phyloP scores from a whole-genome alignment of 2,113 vertebrate species.

The Charina bottae region DNA sequence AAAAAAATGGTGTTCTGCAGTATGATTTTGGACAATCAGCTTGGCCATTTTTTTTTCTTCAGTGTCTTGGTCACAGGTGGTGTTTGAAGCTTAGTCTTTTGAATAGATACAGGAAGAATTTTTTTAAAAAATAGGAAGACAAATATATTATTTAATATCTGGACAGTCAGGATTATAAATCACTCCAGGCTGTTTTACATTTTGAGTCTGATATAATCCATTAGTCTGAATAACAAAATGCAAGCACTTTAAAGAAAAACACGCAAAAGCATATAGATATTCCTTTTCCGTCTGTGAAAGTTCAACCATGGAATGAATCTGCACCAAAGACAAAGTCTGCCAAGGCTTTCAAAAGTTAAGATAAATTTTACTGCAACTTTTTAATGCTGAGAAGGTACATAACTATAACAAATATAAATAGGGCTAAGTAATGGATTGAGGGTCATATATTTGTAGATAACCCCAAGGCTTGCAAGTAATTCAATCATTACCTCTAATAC shows the following conservation, averaged over 20 bases:
- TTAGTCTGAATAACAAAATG: neutral
- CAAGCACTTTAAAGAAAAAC: neutral
- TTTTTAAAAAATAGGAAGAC: neutral
- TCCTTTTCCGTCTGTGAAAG: neutral
- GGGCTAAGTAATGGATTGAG: neutral
- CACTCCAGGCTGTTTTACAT: neutral
- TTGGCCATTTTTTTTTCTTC: neutral
- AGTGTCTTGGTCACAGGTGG: too few relatives aligned
- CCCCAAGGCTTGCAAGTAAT: neutral
- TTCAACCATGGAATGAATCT: neutral
- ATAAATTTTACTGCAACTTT: neutral
- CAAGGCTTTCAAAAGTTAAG: neutral
- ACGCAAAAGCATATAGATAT: neutral
- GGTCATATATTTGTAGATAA: neutral
- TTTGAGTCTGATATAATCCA: neutral
- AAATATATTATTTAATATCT: neutral
- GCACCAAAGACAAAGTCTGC: neutral
- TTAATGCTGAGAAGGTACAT: neutral
- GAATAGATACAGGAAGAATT: neutral
- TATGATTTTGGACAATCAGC: neutral
- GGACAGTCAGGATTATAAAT: neutral
- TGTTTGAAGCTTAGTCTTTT: neutral
- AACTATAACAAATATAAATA: neutral
- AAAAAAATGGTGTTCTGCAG: neutral
- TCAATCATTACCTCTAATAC: neutral